Percentiles rank a stretch among this genome's conserved stretches.
These are phyloP conservation scores for Eretmocerus hayati DNA, from an alignment of 2,888 invertebrate species.

Conservation along the genomic window DNA sequence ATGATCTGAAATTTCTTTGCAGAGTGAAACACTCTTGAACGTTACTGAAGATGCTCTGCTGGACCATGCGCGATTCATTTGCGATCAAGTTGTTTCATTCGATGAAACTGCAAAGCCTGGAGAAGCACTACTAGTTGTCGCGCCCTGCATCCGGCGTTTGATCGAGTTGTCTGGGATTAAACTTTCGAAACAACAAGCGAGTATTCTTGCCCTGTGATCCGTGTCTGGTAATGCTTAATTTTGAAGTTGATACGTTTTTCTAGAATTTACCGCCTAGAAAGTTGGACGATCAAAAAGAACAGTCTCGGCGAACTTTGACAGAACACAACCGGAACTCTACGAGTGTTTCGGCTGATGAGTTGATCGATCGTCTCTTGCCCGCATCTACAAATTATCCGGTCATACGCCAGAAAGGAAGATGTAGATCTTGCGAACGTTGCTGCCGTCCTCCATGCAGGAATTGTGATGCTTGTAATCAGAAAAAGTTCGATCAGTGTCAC, in stretches of 20 bases:
- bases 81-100: conserved; percentile 63
- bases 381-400: no score
- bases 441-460: conserved; percentile 70
- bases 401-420: conserved; percentile 42
- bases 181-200: conserved; percentile 48
- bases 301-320: neutral
- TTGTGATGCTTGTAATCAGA: conserved; percentile 44
- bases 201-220: no score
- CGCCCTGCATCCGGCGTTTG: conserved; percentile 68
- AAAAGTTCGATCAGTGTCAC: neutral
- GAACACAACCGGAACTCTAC: neutral
- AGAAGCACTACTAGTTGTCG: conserved; percentile 58
- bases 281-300: conserved; percentile 24
- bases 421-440: conserved; percentile 72
- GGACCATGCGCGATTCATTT: conserved; percentile 72
- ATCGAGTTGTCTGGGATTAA: conserved; percentile 64
- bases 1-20: neutral
- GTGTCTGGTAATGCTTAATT: no score
- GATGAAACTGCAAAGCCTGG: conserved; percentile 54
- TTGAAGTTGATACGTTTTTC: no score
- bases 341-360: neutral
- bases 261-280: no score
- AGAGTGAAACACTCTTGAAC: neutral
- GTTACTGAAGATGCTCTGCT: conserved; percentile 67
- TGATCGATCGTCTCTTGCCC: neutral